These are phyloP conservation scores for Charanyca ferruginea DNA, from an alignment of 2,888 invertebrate genomes.

Conservation along the genomic window DNA sequence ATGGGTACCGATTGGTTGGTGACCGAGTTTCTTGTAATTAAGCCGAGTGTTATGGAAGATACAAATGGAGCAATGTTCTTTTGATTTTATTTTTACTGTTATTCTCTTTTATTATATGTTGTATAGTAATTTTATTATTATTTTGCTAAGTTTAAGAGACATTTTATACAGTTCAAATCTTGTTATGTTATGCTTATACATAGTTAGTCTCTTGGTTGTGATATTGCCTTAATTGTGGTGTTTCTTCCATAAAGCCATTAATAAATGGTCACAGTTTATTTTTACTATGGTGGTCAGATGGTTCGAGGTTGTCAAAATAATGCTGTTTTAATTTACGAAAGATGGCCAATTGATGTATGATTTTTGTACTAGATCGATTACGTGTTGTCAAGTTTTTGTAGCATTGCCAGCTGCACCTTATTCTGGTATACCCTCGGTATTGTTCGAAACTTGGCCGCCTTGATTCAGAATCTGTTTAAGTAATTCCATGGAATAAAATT, in stretches of 20 bases:
- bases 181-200: background rate
- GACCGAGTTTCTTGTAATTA: conserved; percentile 13
- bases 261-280: too few relatives aligned
- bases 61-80: background rate
- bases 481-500: conserved; percentile 61
- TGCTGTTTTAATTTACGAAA: conserved; percentile 5
- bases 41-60: background rate
- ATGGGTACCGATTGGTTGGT: conserved; percentile 22
- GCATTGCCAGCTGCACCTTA: conserved; percentile 40
- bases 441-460: conserved; percentile 65
- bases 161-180: background rate
- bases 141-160: background rate
- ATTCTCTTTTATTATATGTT: too few relatives aligned
- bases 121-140: too few relatives aligned
- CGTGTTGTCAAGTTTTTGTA: conserved; percentile 30
- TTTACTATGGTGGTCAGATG: background rate
- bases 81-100: too few relatives aligned
- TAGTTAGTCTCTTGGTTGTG: too few relatives aligned
- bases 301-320: background rate
- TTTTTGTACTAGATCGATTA: conserved; percentile 19
- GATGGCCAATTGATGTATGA: conserved; percentile 2
- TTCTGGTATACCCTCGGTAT: conserved; percentile 46
- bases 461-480: conserved; percentile 64
- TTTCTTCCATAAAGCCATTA: background rate
- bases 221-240: background rate